Evolutionary conservation across 2,888 invertebrate genomes (phyloP).

Genomic region (Volucella inflata): DNA sequence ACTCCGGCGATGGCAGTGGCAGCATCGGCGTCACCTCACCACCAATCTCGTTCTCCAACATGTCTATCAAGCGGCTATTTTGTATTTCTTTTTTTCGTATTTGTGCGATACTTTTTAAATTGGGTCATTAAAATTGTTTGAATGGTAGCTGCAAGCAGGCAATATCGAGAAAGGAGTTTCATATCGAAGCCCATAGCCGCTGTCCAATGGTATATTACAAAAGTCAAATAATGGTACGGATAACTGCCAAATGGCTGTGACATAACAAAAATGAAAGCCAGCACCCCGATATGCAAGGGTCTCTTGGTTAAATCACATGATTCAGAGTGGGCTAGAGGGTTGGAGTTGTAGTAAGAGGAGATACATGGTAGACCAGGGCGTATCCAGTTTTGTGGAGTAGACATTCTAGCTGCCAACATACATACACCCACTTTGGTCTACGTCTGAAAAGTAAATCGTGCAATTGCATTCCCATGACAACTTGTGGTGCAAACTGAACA

Average conservation of each 20-base stretch:
- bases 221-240: neutral
- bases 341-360: neutral
- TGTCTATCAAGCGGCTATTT: slow-evolving; percentile 51
- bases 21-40: slow-evolving; percentile 1
- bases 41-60: slow-evolving; percentile 22
- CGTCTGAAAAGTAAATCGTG: neutral
- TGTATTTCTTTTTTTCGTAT: neutral
- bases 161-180: slow-evolving; percentile 32
- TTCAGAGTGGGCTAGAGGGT: neutral
- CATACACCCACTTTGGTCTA: slow-evolving; percentile 17
- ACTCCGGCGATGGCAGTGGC: neutral
- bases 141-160: neutral
- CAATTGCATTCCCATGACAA: slow-evolving; percentile 16
- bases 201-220: neutral
- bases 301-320: neutral
- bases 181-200: slow-evolving; percentile 16
- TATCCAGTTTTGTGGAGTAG: slow-evolving; percentile 2
- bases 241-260: slow-evolving; percentile 28
- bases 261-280: slow-evolving; percentile 44
- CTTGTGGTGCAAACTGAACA: slow-evolving; percentile 1
- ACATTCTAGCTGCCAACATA: neutral
- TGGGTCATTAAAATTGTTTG: slow-evolving; percentile 31
- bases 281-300: slow-evolving; percentile 20
- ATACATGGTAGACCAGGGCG: slow-evolving; percentile 38
- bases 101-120: slow-evolving; percentile 58